Conservation (phyloP, 2,797 vertebrate species). For the Cephalopachus bancanus region DNA sequence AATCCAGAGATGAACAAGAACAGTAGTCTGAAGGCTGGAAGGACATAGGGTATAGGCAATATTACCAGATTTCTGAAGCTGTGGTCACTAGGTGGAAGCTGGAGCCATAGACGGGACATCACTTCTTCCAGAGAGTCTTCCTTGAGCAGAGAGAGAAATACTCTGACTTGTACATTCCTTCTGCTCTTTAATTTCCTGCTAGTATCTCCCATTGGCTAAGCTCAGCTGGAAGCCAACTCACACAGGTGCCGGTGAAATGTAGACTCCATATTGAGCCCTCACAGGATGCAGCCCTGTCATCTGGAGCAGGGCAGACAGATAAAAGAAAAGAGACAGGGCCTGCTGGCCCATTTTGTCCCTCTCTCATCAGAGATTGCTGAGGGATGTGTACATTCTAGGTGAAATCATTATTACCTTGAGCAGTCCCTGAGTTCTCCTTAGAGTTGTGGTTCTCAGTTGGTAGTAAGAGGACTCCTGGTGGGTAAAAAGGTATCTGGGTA, state of each 20-base stretch:
- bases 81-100: background rate
- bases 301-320: background rate
- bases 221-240: background rate
- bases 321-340: background rate
- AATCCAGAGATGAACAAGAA: background rate
- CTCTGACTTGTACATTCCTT: background rate
- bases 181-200: background rate
- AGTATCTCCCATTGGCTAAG: background rate
- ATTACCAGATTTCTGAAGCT: background rate
- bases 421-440: background rate
- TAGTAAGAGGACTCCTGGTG: background rate
- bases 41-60: background rate
- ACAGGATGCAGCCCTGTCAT: background rate
- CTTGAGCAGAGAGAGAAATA: background rate
- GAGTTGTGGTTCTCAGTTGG: background rate
- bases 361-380: conserved; percentile 5
- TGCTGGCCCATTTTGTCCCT: background rate
- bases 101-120: background rate
- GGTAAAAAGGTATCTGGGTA: background rate
- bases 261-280: background rate
- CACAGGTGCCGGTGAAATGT: background rate
- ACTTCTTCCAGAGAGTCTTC: background rate
- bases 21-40: background rate
- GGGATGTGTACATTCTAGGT: background rate
- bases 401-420: conserved; percentile 14